Conservation (phyloP, 2,797 vertebrate species). For the Luscinia megarhynchos region DNA sequence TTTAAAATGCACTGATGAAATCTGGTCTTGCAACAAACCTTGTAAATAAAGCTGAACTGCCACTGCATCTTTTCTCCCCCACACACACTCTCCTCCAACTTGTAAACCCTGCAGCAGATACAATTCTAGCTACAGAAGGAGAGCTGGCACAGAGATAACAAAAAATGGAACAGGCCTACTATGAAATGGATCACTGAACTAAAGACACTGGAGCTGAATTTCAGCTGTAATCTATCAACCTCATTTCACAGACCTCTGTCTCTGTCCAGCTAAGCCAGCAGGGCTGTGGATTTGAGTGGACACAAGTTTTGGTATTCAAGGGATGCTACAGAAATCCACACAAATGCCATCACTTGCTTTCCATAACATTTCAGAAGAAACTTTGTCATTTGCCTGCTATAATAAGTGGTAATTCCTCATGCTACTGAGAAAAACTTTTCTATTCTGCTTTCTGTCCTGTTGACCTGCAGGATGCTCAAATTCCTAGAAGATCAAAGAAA, state of each 20-base stretch:
- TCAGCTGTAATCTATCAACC: not conserved
- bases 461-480: not conserved
- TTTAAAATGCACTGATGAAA: not conserved
- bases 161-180: not conserved
- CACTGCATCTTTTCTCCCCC: not conserved
- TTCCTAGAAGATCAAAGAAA: not conserved
- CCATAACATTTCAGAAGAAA: not conserved
- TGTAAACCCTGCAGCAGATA: not conserved
- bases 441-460: not conserved
- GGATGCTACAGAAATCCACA: not conserved
- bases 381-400: not conserved
- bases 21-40: conserved; percentile 10
- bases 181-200: not conserved
- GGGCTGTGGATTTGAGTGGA: not conserved
- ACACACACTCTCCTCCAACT: not conserved
- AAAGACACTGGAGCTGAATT: not conserved
- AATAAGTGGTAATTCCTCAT: not conserved
- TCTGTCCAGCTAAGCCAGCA: not conserved
- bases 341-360: not conserved
- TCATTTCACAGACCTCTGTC: not conserved
- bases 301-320: not conserved
- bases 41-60: conserved; percentile 42
- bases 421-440: not conserved
- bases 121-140: not conserved
- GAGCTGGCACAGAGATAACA: not conserved